Evolutionary conservation across 1,140 invertebrate genomes (phyloP), one percentile per base, ranked within the genome.

Genomic region (Neelides sp.): DNA sequence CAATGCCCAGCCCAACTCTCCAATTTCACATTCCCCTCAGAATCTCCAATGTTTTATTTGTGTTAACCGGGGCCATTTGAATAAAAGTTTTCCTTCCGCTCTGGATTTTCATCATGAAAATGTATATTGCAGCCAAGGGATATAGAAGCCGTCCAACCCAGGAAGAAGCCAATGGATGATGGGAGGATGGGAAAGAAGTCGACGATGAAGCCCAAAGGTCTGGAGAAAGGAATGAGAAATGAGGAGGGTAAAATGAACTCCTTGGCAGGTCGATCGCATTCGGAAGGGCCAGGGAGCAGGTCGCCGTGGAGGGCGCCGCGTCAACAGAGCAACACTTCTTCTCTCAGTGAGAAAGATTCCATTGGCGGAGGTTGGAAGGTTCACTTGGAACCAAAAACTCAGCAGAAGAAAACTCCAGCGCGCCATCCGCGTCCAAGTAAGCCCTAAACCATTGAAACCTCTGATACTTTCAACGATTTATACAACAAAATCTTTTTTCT

Each of bases 191-290:
- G 35, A 35, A 54, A 54, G 30, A 54, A 44, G 44, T 48, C 52
- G 32, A 19, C 36, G 8, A 37, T 34, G 15, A 41, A 39, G 37
- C 40, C 44, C 22, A 56, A 56, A 56, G 54, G 54, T 56, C 12
- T 40, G n/a, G 4, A 36, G n/a, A n/a, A n/a, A n/a, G n/a, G n/a
- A n/a, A n/a, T n/a, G n/a, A n/a, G n/a, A n/a, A n/a, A n/a, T n/a
- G n/a, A n/a, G n/a, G n/a, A n/a, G 41, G 41, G 41, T 43, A 13
- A 43, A n/a, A n/a, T n/a, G n/a, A n/a, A n/a, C n/a, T n/a, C n/a
- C n/a, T 22, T 53, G 55, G 12, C 55, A 62, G 79, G 73, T 61
- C 75, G 79, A 55, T 81, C 78, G 17, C 48, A 50, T 43, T 50
- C 39, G 23, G 56, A 52, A 43, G 56, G 56, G 34, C 56, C 56